Evolutionary conservation across 2,113 vertebrate genomes (phyloP).

Genomic region (Phrynosoma blainvillii): DNA sequence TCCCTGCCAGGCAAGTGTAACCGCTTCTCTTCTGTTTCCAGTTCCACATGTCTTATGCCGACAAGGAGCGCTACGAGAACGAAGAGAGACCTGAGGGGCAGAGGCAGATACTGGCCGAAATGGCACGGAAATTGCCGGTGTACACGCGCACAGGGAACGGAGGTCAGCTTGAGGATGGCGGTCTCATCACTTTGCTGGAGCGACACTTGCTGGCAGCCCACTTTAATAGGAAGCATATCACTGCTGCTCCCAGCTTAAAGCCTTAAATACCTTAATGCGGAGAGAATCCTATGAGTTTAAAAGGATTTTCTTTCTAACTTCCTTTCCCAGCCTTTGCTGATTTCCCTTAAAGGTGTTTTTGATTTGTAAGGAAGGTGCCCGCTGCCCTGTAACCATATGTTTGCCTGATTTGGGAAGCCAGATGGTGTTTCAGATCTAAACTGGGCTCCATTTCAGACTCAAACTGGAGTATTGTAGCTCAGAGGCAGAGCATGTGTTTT

Average conservation of each 20-base stretch:
- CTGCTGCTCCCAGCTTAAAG: fast-evolving
- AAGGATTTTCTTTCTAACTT: not conserved
- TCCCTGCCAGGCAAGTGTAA: too few species aligned
- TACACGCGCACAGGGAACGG: constrained; percentile 90
- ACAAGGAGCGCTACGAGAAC: constrained; percentile 92
- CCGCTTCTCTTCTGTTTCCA: constrained; percentile 64
- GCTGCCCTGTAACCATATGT: not conserved
- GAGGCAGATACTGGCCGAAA: constrained; percentile 91
- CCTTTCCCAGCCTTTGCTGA: not conserved
- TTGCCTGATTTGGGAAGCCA: not conserved
- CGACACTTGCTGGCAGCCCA: fast-evolving
- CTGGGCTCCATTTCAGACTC: too few species aligned
- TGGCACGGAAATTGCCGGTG: constrained; percentile 90
- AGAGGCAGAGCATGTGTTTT: too few species aligned
- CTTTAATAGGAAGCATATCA: fast-evolving
- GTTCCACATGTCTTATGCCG: constrained; percentile 93
- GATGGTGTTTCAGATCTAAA: not conserved
- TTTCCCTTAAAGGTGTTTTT: fast-evolving
- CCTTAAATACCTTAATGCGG: not conserved
- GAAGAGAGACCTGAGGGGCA: constrained; percentile 93
- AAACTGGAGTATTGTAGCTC: too few species aligned
- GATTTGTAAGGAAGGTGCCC: not conserved
- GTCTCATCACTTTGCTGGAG: fast-evolving
- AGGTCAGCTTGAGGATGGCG: constrained; percentile 74
- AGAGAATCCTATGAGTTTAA: not conserved